These are phyloP conservation scores for Harmothoe impar DNA, from an alignment of 2,888 invertebrate genomes.

Conservation along the genomic window DNA sequence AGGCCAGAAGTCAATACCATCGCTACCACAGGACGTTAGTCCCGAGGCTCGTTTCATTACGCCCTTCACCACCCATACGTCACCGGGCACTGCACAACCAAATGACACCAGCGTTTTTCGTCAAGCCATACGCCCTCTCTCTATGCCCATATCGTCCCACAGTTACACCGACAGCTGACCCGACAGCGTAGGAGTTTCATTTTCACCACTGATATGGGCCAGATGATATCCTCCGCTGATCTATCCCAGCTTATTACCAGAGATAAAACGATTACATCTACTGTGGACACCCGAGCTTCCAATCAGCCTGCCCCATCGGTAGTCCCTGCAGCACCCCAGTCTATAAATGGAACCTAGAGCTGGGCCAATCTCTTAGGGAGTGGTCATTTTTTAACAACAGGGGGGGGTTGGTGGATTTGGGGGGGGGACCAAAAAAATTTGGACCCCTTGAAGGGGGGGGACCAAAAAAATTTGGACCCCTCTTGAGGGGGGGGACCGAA, in stretches of 20 bases:
- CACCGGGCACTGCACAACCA: background rate
- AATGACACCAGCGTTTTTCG: background rate
- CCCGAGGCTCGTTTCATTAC: background rate
- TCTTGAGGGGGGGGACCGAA: too few species aligned
- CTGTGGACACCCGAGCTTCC: background rate
- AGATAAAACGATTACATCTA: conserved; percentile 16
- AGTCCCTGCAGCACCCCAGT: background rate
- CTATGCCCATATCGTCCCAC: background rate
- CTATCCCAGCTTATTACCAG: conserved; percentile 13
- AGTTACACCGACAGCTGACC: background rate
- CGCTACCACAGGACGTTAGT: background rate
- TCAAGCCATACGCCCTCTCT: background rate
- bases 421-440: too few species aligned
- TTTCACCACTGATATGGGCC: background rate
- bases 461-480: too few species aligned
- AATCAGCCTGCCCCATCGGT: background rate
- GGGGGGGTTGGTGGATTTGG: too few species aligned
- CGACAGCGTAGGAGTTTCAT: background rate
- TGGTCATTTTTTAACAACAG: too few species aligned
- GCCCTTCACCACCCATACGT: background rate
- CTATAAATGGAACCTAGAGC: too few species aligned
- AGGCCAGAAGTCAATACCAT: conserved; percentile 29
- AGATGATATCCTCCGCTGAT: background rate
- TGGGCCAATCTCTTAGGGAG: too few species aligned
- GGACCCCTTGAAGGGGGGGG: too few species aligned